Evolutionary conservation across 2,888 invertebrate species (phyloP).

Genomic region (Cephus runcator): DNA sequence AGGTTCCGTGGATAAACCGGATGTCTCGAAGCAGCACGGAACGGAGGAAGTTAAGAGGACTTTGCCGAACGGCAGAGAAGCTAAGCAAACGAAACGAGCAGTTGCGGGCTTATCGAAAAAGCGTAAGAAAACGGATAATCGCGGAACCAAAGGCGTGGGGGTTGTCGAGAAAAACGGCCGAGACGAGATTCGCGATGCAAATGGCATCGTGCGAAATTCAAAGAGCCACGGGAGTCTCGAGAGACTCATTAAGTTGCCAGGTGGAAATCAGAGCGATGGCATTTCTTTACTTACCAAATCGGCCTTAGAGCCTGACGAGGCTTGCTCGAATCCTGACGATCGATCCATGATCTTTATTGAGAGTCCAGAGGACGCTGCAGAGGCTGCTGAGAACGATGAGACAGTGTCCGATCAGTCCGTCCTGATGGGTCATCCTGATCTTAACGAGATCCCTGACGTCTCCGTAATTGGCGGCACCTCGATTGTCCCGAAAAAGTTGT

Average conservation of each 20-base stretch:
- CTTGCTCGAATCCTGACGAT: not conserved
- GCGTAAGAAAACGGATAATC: slow-evolving; percentile 1
- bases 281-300: not conserved
- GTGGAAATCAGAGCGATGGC: not conserved
- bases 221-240: not conserved
- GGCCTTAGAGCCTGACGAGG: not conserved
- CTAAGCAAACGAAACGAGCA: slow-evolving; percentile 14
- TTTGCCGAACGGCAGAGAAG: not conserved
- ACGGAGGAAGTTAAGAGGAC: not conserved
- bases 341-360: not conserved
- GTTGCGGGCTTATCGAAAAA: not conserved
- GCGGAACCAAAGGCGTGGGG: slow-evolving; percentile 9
- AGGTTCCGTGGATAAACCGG: not conserved
- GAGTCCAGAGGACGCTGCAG: not conserved
- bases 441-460: slow-evolving; percentile 52
- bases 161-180: not conserved
- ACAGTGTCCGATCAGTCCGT: not conserved
- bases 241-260: not conserved
- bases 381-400: not conserved
- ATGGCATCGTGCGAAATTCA: not conserved
- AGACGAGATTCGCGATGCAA: not conserved
- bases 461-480: slow-evolving; percentile 48
- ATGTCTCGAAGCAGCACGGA: not conserved
- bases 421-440: not conserved
- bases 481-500: slow-evolving; percentile 50